Conservation (phyloP, 2,113 vertebrate genomes). For the Anseranas semipalmata region DNA sequence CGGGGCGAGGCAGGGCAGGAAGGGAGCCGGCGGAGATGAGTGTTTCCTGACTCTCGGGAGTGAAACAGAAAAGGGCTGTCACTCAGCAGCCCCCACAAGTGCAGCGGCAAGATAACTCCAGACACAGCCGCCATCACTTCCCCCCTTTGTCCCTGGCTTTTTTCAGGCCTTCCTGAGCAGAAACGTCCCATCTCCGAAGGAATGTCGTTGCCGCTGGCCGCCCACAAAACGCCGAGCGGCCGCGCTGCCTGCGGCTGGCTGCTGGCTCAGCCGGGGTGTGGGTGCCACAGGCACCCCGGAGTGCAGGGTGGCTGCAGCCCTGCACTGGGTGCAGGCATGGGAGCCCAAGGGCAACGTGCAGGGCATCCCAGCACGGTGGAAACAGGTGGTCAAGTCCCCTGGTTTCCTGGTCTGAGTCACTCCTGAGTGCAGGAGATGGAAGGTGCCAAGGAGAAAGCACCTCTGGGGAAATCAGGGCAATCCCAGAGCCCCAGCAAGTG, state of each 20-base stretch:
- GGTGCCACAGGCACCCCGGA: not conserved
- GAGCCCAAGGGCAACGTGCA: accelerated
- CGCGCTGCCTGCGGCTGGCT: not conserved
- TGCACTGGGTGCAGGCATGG: accelerated
- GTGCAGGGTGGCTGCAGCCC: accelerated
- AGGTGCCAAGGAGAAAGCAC: accelerated
- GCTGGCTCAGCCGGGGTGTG: not conserved
- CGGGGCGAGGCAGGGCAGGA: constrained; percentile 53
- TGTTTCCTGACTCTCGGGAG: constrained; percentile 61
- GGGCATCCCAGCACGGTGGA: not conserved
- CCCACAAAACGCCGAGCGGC: not conserved
- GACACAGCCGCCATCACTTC: constrained; percentile 63
- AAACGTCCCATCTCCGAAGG: constrained; percentile 56
- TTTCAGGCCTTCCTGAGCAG: constrained; percentile 74
- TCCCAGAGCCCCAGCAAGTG: not conserved
- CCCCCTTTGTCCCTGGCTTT: constrained; percentile 74
- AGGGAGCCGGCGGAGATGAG: constrained; percentile 53
- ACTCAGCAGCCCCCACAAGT: constrained; percentile 43
- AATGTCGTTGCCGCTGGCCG: constrained; percentile 14
- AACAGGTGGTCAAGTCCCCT: accelerated
- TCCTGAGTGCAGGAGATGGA: not conserved
- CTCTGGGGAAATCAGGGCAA: accelerated
- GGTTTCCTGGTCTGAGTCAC: not conserved
- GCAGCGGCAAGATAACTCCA: constrained; percentile 67
- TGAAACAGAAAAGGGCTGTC: constrained; percentile 28